phyloP scores from a whole-genome alignment of 1,140 invertebrate species.

The Anastatus disparis region DNA sequence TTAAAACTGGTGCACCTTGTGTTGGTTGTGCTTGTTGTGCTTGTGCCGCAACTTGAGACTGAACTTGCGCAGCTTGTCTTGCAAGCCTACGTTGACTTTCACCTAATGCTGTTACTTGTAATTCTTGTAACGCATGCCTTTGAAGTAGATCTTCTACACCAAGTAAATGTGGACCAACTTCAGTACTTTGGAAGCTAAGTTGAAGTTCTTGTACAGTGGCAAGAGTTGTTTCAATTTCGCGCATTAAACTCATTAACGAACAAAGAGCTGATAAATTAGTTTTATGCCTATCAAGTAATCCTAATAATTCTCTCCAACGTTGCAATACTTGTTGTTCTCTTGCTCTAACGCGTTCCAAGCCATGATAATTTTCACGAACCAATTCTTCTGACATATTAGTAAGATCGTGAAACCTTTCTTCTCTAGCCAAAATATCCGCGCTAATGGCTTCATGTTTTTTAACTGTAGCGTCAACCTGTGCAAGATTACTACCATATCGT shows the following conservation, averaged over 20 bases:
- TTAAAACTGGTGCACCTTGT: neutral
- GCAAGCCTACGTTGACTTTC: slow-evolving; percentile 83
- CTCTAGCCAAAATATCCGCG: slow-evolving; percentile 94
- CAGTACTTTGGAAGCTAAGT: slow-evolving; percentile 84
- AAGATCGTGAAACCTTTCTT: slow-evolving; percentile 94
- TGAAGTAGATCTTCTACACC: slow-evolving; percentile 94
- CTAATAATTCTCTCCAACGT: slow-evolving; percentile 88
- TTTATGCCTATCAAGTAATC: slow-evolving; percentile 87
- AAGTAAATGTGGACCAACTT: slow-evolving; percentile 90
- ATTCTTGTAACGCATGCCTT: slow-evolving; percentile 73
- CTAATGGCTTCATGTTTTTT: slow-evolving; percentile 99
- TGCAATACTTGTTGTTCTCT: slow-evolving; percentile 88
- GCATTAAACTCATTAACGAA: slow-evolving; percentile 83
- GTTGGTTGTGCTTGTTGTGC: too few relatives aligned
- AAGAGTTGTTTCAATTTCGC: slow-evolving; percentile 92
- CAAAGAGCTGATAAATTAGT: slow-evolving; percentile 80
- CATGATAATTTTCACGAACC: slow-evolving; percentile 91
- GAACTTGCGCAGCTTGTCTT: slow-evolving; percentile 70
- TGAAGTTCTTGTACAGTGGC: slow-evolving; percentile 85
- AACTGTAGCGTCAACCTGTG: slow-evolving; percentile 95
- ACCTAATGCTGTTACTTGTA: slow-evolving; percentile 87
- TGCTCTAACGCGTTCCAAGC: slow-evolving; percentile 82
- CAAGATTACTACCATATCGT: slow-evolving; percentile 87
- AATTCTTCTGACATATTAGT: slow-evolving; percentile 92
- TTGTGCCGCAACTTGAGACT: slow-evolving; percentile 24